Evolutionary conservation across 2,113 vertebrate genomes (phyloP), one percentile per base, ranked within the genome.

Genomic region (Gobius niger): DNA sequence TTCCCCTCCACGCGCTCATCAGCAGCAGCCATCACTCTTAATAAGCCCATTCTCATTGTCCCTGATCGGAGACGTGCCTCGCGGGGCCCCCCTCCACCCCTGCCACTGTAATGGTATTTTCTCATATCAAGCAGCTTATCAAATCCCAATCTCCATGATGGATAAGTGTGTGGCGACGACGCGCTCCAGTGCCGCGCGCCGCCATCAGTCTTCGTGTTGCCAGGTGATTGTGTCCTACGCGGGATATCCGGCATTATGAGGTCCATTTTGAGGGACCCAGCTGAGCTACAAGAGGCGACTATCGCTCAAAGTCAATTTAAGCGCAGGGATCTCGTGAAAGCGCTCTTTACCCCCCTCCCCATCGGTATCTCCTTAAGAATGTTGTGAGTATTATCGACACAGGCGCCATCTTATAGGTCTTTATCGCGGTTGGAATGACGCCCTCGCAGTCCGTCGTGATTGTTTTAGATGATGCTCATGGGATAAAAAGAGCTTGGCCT

Each of bases 111-210:
- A 88, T 88, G 77, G 65, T 44, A 78, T 87, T 86, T 86, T 77
- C 72, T 84, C 76, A 82, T 82, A 85, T 86, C 76, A 80, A 73
- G 61, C 71, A 78, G 75, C 63, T 88, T 83, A 87, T 88, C 80
- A 88, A 86, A 90, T 87, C 77, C 78, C 80, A 85, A 90, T 88
- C 82, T 75, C 59, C 65, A 69, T 88, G 89, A 90, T 90, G 89
- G 88, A 90, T 91, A 90, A 88, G 90, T 87, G 81, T 82, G 82
- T 68, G 70, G 73, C 47, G 72, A 70, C 54, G 84, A 87, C 82
- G 82, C 56, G 68, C 82, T 69, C 72, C 80, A 78, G 73, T 79
- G 81, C 47, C 5, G 44, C 66, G 68, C 65, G 73, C 72, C 82
- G 62, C 76, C 63, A 90, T 92, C 87, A 84, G 89, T 92, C 88